A percentile compares a stretch with the other conserved stretches of the same genome.
Evolutionary conservation across 2,888 invertebrate species (phyloP).

Genomic region (Orthonychiurus folsomi): DNA sequence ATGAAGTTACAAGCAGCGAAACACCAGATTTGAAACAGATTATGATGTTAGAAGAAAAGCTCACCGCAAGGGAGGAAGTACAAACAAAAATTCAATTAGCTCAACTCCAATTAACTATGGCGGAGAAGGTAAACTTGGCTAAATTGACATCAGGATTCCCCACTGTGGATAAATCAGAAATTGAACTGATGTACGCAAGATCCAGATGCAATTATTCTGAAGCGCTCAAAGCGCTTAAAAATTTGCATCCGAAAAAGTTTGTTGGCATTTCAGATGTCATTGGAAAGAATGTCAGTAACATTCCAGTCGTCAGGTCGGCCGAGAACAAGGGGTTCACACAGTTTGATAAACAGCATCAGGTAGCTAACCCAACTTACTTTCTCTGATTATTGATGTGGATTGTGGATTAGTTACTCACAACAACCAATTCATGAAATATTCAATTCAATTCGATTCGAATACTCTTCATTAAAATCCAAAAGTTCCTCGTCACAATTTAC

Average conservation of each 20-base stretch:
- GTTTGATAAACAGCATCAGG: too few species aligned
- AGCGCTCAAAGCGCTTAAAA: neutral
- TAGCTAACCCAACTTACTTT: too few species aligned
- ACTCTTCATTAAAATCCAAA: too few species aligned
- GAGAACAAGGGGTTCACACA: too few species aligned
- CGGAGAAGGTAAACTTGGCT: constrained; percentile 20
- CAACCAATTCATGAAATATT: too few species aligned
- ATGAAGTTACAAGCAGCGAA: constrained; percentile 11
- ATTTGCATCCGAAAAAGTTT: constrained; percentile 7
- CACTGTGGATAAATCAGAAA: neutral
- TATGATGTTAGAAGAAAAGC: constrained; percentile 12
- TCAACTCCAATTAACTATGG: constrained; percentile 19
- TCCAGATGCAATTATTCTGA: constrained; percentile 2
- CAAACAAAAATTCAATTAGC: neutral
- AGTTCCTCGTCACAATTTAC: too few species aligned
- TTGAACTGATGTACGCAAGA: constrained; percentile 10
- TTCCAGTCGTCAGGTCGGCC: too few species aligned
- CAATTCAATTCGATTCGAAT: too few species aligned
- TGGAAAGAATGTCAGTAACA: too few species aligned
- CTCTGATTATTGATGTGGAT: too few species aligned
- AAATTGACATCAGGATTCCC: constrained; percentile 16
- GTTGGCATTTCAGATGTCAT: neutral
- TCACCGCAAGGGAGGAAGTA: neutral
- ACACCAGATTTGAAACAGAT: constrained; percentile 16
- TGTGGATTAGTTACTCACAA: too few species aligned